Base-by-base conservation (phyloP, 2,797 vertebrate genomes). In the Enteromius viviparus region DNA sequence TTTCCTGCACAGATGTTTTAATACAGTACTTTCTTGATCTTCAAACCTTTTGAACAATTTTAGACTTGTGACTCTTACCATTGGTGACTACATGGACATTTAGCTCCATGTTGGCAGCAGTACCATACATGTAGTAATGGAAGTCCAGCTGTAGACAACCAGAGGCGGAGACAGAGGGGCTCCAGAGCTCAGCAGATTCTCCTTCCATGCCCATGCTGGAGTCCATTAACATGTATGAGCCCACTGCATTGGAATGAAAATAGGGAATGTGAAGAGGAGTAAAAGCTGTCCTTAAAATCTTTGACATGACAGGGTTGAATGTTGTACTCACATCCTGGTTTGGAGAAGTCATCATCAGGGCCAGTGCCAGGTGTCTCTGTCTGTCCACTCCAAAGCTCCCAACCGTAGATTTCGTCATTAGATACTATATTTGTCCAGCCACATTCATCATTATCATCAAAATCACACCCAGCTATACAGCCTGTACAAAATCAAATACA, bases 321-420 rank as follows among this genome's bases (percentile, higher is more conserved):
- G 32, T n/a, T 51, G 70, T 1, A 86, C 94, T 94, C 90, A 96
- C 95, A 45, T 53, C 95, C 95, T 77, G 96, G 96, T 90, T 87
- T 95, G 51, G 96, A 96, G 87, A 94, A 96, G 87, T 97, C 96
- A 69, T 94, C 87, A 2, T 94, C 47, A 4, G 95, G 96, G 34
- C 95, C 95, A 6, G 92, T 93, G 2, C 88, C 91, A 0, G 82
- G 87, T 21, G 89, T 91, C 0, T 91, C 77, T 0, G 94, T 91
- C 0, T 0, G 1, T 6, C 95, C 96, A n/a, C 0, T 0, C 91
- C 91, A 95, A 80, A 87, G 90, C 0, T 0, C 40, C 90, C 96
- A 97, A 60, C 93, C 94, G 2, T 37, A 84, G 0, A 89, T 0
- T 0, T 6, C 5, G 1, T 87, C 19, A 47, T 87, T 81, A 0